Evolutionary conservation across 2,797 vertebrate genomes (phyloP), one percentile per base, ranked within the genome.

Genomic region (Erithacus rubecula): DNA sequence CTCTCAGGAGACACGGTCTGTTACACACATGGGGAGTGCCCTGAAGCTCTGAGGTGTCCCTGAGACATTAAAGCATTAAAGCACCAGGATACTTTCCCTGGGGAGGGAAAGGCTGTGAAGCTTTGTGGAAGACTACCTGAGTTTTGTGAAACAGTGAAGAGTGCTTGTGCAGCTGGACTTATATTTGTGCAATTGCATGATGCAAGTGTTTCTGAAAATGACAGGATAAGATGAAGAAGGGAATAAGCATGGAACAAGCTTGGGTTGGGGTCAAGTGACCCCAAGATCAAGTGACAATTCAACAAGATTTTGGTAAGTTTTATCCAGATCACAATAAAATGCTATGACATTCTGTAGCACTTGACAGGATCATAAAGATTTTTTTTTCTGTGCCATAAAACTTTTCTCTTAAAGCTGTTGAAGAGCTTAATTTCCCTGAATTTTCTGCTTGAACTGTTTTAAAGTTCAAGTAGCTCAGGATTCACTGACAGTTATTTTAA

Each of bases 61-160:
- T 96, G 96, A 96, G 95, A 94, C 70, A 69, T 90, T 83, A 90
- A 87, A 87, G 69, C 69, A 52, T 86, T 89, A 94, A 93, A 96
- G 93, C 94, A 94, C 94, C 90, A 80, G 88, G 46, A 83, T 55
- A 64, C 91, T 93, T 47, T 70, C 87, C 91, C 88, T n/a, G 29
- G 67, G 34, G 60, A 91, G 41, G 87, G 77, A 96, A 93, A 91
- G 90, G 87, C 88, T 87, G 62, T 72, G 95, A 91, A 89, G 80
- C 63, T 86, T 85, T 83, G 71, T 1, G 26, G 89, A 90, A 93
- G 80, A 91, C 85, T 71, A 93, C 93, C 94, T 94, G 95, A 96
- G 94, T 89, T 93, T 64, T 94, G 88, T 82, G 60, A 53, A 96
- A 70, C 44, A 94, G 49, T 5, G 14, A 86, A 49, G 70, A 69